Percentiles rank a stretch among this genome's conserved stretches.
Evolutionary conservation across 2,797 vertebrate species (phyloP).

Genomic region (Sarcophilus harrisii): DNA sequence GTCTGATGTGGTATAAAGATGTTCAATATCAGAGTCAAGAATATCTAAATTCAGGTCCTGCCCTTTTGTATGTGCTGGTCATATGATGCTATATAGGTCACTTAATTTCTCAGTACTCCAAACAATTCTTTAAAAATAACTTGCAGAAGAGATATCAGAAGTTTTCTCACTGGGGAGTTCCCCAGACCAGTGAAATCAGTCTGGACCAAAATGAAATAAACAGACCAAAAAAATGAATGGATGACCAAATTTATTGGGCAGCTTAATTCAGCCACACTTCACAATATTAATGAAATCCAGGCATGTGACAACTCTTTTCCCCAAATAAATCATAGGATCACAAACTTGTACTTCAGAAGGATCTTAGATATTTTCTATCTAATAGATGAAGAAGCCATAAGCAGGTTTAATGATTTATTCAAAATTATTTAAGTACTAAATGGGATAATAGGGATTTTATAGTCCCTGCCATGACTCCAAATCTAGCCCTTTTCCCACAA

Average conservation of each 20-base stretch:
- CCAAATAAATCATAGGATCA: neutral
- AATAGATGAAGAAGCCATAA: neutral
- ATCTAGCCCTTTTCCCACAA: neutral
- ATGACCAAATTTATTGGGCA: neutral
- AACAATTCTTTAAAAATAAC: neutral
- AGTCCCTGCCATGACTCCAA: neutral
- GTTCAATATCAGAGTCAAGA: no score
- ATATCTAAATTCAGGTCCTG: no score
- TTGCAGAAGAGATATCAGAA: neutral
- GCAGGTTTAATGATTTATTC: neutral
- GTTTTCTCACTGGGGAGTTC: neutral
- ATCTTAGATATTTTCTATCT: neutral
- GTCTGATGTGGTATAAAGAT: neutral
- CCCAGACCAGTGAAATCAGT: neutral
- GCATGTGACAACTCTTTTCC: neutral
- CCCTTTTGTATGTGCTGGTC: no score
- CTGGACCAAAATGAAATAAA: neutral
- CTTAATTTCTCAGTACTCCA: neutral
- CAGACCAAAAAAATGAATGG: neutral
- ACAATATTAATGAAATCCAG: neutral
- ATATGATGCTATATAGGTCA: neutral
- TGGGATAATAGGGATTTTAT: neutral
- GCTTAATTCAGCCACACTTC: neutral
- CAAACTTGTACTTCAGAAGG: neutral
- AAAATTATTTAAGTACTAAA: neutral